These are phyloP conservation scores for Grus americana DNA, from an alignment of 2,113 vertebrate genomes.

Conservation along the genomic window DNA sequence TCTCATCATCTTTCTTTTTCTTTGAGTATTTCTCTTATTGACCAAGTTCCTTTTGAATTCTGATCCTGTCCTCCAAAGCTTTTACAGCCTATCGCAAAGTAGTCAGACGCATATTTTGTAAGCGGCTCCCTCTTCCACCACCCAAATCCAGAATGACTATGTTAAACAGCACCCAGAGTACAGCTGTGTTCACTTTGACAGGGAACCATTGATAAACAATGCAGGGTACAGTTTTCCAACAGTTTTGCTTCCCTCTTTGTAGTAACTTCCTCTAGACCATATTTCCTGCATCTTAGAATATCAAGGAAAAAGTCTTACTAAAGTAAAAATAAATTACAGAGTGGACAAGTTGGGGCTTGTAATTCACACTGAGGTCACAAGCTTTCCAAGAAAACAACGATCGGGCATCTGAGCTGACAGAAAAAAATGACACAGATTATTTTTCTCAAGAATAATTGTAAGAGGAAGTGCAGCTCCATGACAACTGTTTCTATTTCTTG, in stretches of 20 bases:
- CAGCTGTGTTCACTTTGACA: neutral
- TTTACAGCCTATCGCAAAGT: neutral
- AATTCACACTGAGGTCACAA: conserved; percentile 11
- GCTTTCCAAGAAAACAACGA: conserved; percentile 40
- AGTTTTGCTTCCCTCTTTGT: conserved; percentile 51
- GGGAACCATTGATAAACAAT: neutral
- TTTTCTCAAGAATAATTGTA: neutral
- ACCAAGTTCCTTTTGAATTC: neutral
- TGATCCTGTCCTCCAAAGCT: neutral
- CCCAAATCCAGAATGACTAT: neutral
- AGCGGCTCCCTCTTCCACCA: neutral
- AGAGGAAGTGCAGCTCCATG: conserved; percentile 46
- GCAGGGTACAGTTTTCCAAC: neutral
- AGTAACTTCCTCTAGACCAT: conserved; percentile 38
- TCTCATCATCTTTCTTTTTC: neutral
- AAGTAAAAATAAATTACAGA: conserved; percentile 55
- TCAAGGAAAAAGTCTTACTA: conserved; percentile 47
- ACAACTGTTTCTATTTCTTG: conserved; percentile 23
- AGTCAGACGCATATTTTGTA: neutral
- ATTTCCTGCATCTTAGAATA: conserved; percentile 40
- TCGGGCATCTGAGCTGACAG: conserved; percentile 1
- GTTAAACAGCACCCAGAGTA: neutral
- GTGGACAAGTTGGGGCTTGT: conserved; percentile 26
- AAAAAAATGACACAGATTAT: neutral
- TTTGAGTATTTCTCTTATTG: neutral